These are phyloP conservation scores for Rhea pennata DNA, from an alignment of 2,113 vertebrate species.

Conservation along the genomic window DNA sequence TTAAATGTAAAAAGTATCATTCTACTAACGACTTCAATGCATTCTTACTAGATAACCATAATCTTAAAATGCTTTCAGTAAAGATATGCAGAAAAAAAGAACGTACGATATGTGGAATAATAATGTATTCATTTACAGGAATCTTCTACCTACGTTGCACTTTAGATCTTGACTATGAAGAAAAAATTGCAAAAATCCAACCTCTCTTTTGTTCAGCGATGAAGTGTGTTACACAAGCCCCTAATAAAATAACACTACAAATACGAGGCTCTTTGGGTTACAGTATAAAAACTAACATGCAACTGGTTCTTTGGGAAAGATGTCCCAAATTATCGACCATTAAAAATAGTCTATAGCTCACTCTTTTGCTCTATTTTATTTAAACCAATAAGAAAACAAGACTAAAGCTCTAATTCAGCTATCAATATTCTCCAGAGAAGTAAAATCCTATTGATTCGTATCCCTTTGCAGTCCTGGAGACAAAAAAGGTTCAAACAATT, in stretches of 20 bases:
- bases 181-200: not conserved
- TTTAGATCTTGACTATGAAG: not conserved
- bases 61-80: not conserved
- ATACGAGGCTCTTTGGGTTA: not conserved
- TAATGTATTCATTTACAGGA: not conserved
- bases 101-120: not conserved
- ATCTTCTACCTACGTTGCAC: not conserved
- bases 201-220: not conserved
- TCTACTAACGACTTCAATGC: not conserved
- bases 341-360: accelerated
- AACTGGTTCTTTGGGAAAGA: not conserved
- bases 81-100: not conserved
- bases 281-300: not conserved
- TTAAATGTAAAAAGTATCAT: not conserved
- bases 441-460: not conserved
- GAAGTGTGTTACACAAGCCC: not conserved
- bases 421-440: not conserved
- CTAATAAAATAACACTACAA: not conserved
- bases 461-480: not conserved
- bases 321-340: not conserved
- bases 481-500: not conserved
- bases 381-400: not conserved
- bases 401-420: not conserved
- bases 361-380: not conserved
- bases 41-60: not conserved